Conservation (phyloP, 1,140 invertebrate genomes). For the Theocolax elegans region DNA sequence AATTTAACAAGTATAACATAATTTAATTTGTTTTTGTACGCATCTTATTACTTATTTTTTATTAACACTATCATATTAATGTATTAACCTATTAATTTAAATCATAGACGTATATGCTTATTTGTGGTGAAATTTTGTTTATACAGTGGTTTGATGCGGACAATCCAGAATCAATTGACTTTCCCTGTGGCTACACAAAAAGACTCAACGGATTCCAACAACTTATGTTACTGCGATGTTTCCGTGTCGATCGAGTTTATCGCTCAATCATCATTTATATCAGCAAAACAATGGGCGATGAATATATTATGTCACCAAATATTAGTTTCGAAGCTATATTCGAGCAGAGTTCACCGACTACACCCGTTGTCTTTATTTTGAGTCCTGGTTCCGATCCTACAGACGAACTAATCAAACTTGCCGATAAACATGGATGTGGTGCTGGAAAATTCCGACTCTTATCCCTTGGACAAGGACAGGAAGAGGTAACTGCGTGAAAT, state of each 20-base stretch:
- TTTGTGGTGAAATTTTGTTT: constrained; percentile 5
- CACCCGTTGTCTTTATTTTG: constrained; percentile 88
- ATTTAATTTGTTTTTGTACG: too few relatives aligned
- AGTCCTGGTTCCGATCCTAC: constrained; percentile 90
- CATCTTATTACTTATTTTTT: too few relatives aligned
- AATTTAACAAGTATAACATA: too few relatives aligned
- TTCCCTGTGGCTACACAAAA: constrained; percentile 77
- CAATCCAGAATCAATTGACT: constrained; percentile 75
- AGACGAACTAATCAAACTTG: constrained; percentile 87
- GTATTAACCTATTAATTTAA: too few relatives aligned
- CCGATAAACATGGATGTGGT: constrained; percentile 76
- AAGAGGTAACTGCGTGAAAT: constrained; percentile 70
- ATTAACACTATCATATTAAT: too few relatives aligned
- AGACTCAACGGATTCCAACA: constrained; percentile 76
- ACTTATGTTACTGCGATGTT: constrained; percentile 86
- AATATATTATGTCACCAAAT: constrained; percentile 86
- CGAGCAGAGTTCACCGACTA: constrained; percentile 81
- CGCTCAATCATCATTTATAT: constrained; percentile 83
- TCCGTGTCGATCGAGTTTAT: constrained; percentile 88
- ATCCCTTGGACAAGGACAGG: constrained; percentile 90
- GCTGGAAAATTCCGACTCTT: constrained; percentile 83
- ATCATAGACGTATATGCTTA: too few relatives aligned
- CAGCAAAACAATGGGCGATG: constrained; percentile 82
- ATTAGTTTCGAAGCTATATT: constrained; percentile 84
- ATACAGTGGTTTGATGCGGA: constrained; percentile 85